Conservation (phyloP, 2,113 vertebrate genomes). For the Phycodurus eques region DNA sequence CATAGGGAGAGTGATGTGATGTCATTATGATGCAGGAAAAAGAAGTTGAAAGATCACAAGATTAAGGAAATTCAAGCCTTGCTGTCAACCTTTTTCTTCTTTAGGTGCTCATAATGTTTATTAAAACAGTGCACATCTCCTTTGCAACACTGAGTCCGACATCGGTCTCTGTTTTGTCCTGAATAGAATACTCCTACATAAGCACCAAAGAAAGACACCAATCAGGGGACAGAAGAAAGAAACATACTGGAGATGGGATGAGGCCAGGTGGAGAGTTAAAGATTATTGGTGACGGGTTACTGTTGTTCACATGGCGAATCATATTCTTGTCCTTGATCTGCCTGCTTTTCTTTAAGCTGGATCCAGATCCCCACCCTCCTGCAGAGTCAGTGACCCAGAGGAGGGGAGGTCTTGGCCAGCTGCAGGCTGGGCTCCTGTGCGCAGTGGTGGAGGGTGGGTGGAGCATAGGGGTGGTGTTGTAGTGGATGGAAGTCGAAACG, state of each 20-base stretch:
- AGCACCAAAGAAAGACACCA: slow-evolving; percentile 14
- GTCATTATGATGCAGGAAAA: background rate
- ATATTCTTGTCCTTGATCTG: slow-evolving; percentile 70
- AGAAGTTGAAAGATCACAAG: background rate
- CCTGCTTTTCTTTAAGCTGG: slow-evolving; percentile 67
- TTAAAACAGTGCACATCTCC: background rate
- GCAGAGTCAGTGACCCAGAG: slow-evolving; percentile 57
- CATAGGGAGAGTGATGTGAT: background rate
- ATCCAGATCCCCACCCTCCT: slow-evolving; percentile 67
- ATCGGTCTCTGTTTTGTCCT: background rate
- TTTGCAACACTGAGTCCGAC: background rate
- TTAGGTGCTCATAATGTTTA: background rate
- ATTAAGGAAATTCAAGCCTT: background rate
- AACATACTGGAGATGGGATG: slow-evolving; percentile 29
- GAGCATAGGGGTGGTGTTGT: slow-evolving; percentile 7
- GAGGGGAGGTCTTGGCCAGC: slow-evolving; percentile 63
- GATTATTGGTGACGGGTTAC: slow-evolving; percentile 28
- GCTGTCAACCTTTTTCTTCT: background rate
- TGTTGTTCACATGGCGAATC: slow-evolving; percentile 55
- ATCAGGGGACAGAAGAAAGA: slow-evolving; percentile 17
- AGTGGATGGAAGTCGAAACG: slow-evolving; percentile 25
- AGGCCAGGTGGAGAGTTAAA: slow-evolving; percentile 20
- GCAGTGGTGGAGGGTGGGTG: slow-evolving; percentile 23
- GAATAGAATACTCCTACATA: background rate
- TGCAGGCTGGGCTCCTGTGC: slow-evolving; percentile 57